Evolutionary conservation across 2,888 invertebrate species (phyloP), one percentile per base, ranked within the genome.

Genomic region (Sclerodermus sp.): DNA sequence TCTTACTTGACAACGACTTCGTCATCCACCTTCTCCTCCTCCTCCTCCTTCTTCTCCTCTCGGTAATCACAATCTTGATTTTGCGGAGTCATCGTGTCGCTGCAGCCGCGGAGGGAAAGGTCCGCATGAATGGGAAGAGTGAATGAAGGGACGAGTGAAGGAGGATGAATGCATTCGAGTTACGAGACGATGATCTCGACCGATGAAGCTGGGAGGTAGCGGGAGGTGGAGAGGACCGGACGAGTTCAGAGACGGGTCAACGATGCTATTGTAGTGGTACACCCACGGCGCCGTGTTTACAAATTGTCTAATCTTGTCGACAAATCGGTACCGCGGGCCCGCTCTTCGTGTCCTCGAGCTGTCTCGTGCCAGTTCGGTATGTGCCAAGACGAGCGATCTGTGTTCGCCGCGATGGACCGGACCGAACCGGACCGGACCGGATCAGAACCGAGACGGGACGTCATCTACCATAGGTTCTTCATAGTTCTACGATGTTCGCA

Each of bases 281-380:
- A 64, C 67, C 66, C 64, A 71, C 69, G 64, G 59, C 52, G 50
- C 49, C 62, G 55, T 72, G 71, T 73, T 74, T 73, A 73, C 73
- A 71, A 73, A 70, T 72, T 70, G 67, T 70, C 70, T 67, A 70
- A 68, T 67, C 67, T 64, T 42, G 55, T 59, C 60, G 62, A 62
- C 59, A 59, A 66, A 70, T 70, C 66, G 58, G 55, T 51, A 47
- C 52, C 8, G 3, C 49, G 46, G 51, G 49, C 56, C 57, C 56
- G 45, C 54, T 57, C 57, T 23, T 31, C 30, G 39, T 62, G 56
- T 56, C 55, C 59, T 57, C 54, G 41, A 42, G 50, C 12, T 16
- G 46, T 45, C 53, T 48, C 47, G 48, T 41, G 36, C 50, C 45
- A 39, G 37, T 23, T 42, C 41, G n/a, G 15, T 34, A 31, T 40